Evolutionary conservation across 2,888 invertebrate genomes (phyloP), one percentile per base, ranked within the genome.

Genomic region (Neoascia interrupta): DNA sequence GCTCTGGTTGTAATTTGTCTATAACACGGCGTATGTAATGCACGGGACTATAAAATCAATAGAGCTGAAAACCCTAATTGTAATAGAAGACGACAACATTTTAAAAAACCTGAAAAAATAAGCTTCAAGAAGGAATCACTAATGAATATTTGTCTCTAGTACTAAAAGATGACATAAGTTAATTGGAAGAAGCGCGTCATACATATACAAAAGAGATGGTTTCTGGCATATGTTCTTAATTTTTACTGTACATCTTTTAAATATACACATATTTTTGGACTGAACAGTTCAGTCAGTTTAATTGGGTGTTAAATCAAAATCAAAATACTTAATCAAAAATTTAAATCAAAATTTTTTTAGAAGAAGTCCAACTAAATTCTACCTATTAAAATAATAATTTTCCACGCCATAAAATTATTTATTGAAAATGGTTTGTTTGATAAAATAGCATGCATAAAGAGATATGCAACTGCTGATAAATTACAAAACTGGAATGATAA

Each of bases 11-110:
- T 41, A 54, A 54, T 54, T 37, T 16, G 36, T 53, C 3, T 36
- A 51, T 36, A 54, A 54, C 37, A 37, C 26, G 54, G 54, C 54
- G 37, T 54, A 23, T 23, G 10, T 54, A 39, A 37, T 15, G 13
- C 54, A 54, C 23, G 26, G 26, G 2, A 26, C 43, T 43, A 43
- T 43, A 21, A 43, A 43, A 19, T 43, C 53, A 53, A 37, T 23
- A 53, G 53, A 53, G 53, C 53, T 36, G 36, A 21, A 53, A 53
- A 53, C 21, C 53, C 53, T 53, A 19, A 53, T 36, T 53, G 53
- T 53, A 53, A 53, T 53, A 28, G 53, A 53, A 53, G 53, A 36
- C 36, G 15, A 36, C 36, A 36, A 36, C 21, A 53, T 53, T 53
- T 36, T 15, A 11, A 53, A 53, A 53, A 53, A 53, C 15, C 36